These are phyloP conservation scores for Hippocampus zosterae DNA, from an alignment of 2,113 vertebrate species.

Conservation along the genomic window DNA sequence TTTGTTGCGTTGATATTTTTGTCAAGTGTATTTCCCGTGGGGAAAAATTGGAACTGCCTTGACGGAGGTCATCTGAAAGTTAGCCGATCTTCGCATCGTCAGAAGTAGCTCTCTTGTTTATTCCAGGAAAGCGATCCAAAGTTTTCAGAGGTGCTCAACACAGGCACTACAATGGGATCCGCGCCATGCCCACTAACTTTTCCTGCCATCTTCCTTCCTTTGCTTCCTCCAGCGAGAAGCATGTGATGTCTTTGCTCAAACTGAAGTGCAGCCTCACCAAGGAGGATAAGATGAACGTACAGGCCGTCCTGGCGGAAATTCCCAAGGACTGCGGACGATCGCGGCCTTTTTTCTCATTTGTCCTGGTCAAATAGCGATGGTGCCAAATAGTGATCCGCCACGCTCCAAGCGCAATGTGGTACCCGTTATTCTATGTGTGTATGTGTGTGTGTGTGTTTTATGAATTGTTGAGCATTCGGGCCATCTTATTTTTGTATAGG, in stretches of 20 bases:
- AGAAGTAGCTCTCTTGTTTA: background rate
- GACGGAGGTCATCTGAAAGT: background rate
- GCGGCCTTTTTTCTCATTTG: slow-evolving; percentile 25
- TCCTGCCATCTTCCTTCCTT: background rate
- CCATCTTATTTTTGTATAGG: background rate
- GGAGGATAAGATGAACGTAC: slow-evolving; percentile 66
- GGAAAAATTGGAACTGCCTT: background rate
- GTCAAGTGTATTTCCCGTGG: background rate
- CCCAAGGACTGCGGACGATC: background rate
- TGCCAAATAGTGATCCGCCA: background rate
- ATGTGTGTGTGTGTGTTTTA: background rate
- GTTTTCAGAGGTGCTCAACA: background rate
- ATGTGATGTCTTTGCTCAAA: slow-evolving; percentile 79
- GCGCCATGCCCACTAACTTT: background rate
- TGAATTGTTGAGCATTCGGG: background rate
- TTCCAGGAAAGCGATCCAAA: background rate
- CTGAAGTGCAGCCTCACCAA: slow-evolving; percentile 79
- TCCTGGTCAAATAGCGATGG: slow-evolving; percentile 18
- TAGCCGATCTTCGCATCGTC: background rate
- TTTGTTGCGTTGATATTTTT: background rate
- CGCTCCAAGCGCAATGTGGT: background rate
- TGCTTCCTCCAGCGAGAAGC: slow-evolving; percentile 73
- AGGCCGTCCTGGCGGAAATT: slow-evolving; percentile 66
- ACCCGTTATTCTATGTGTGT: background rate
- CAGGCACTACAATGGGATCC: background rate